These are phyloP conservation scores for Pseudotriccus pelzelni DNA, from an alignment of 2,797 vertebrate species.

Conservation along the genomic window DNA sequence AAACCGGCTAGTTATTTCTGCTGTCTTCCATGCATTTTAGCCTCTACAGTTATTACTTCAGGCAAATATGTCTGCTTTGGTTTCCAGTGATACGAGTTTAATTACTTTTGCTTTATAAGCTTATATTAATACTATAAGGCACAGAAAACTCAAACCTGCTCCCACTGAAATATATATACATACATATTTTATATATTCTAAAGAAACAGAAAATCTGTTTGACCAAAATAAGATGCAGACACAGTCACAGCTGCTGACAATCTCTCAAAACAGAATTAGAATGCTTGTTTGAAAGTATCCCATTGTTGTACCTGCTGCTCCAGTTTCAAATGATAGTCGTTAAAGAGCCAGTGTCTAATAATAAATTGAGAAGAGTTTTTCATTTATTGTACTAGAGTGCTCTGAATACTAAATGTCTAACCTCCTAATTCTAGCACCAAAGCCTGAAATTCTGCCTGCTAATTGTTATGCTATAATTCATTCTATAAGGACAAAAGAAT, in stretches of 20 bases:
- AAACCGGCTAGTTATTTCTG: background rate
- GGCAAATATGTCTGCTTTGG: background rate
- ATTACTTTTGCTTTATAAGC: background rate
- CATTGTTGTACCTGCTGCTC: background rate
- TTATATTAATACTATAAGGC: background rate
- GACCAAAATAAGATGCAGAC: background rate
- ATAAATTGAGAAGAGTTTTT: background rate
- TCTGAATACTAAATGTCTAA: background rate
- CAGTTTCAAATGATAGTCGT: background rate
- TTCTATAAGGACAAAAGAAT: background rate
- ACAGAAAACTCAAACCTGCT: background rate
- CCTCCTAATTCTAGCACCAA: background rate
- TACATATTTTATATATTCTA: background rate
- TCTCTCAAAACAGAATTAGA: background rate
- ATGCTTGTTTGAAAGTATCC: background rate
- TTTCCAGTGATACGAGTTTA: background rate
- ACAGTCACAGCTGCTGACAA: background rate
- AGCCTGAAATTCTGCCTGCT: background rate
- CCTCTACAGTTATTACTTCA: background rate
- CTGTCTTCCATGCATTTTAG: background rate
- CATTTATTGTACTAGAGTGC: background rate
- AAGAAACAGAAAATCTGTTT: background rate
- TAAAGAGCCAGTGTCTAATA: background rate
- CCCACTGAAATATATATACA: background rate
- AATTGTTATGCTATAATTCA: background rate